Conservation (phyloP, 2,113 vertebrate genomes). For the Rhipidura dahli region DNA sequence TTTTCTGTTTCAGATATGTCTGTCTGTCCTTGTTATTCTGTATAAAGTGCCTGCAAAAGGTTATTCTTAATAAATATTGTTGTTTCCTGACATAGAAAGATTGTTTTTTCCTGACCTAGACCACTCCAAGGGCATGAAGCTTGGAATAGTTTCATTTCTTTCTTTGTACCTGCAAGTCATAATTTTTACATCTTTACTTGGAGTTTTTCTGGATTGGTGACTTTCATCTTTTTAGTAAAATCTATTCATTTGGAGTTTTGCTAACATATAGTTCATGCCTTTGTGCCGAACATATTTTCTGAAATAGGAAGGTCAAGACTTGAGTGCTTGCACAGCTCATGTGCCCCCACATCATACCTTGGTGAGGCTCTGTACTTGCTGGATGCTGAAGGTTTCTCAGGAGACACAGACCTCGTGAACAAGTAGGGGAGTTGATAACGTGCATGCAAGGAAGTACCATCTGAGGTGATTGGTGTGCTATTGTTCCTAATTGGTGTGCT, state of each 20-base stretch:
- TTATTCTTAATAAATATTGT: not conserved
- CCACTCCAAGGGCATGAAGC: not conserved
- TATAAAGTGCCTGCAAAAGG: not conserved
- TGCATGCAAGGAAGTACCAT: not conserved
- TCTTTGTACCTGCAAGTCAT: not conserved
- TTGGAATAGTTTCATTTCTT: not conserved
- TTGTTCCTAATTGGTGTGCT: too few relatives aligned
- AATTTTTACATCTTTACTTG: not conserved
- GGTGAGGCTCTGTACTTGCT: not conserved
- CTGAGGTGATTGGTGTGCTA: not conserved
- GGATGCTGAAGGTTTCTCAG: not conserved
- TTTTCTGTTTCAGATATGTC: not conserved
- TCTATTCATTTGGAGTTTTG: not conserved
- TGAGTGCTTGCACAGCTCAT: not conserved
- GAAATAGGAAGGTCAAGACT: not conserved
- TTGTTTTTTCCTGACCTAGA: not conserved
- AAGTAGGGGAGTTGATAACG: accelerated
- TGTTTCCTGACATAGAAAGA: not conserved
- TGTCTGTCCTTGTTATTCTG: not conserved
- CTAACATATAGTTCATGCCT: not conserved
- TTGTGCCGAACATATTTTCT: not conserved
- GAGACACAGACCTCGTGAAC: not conserved
- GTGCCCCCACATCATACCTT: not conserved
- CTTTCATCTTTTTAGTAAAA: not conserved
- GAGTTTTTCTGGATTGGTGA: not conserved